phyloP scores from a whole-genome alignment of 2,888 invertebrate genomes.

The Plemyria rubiginata region DNA sequence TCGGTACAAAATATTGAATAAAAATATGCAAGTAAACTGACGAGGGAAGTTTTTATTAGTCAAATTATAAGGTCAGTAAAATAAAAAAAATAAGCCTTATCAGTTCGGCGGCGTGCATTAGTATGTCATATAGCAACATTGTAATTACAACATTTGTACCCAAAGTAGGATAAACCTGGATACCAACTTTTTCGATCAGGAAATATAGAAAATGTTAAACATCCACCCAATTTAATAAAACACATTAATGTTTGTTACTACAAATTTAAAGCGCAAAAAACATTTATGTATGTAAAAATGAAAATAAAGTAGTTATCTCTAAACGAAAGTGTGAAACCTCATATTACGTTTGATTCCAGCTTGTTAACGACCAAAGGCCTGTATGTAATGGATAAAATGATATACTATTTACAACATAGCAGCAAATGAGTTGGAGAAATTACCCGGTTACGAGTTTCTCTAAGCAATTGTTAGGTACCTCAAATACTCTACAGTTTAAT shows the following conservation, averaged over 20 bases:
- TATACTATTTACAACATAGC: constrained; percentile 39
- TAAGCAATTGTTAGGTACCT: constrained; percentile 62
- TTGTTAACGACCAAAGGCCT: constrained; percentile 43
- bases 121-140: no score
- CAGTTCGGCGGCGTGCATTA: no score
- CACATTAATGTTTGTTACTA: no score
- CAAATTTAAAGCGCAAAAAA: no score
- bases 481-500: constrained; percentile 54
- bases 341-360: constrained; percentile 34
- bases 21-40: neutral
- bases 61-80: no score
- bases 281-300: neutral
- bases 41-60: neutral
- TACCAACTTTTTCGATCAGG: no score
- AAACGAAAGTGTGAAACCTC: constrained; percentile 11
- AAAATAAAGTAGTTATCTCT: constrained; percentile 4
- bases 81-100: no score
- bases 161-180: no score
- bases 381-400: constrained; percentile 40
- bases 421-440: constrained; percentile 43
- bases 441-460: constrained; percentile 33
- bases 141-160: no score
- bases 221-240: no score
- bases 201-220: no score
- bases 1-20: constrained; percentile 13